These are phyloP conservation scores for Chymomyza caudatula DNA, from an alignment of 2,888 invertebrate genomes.

Conservation along the genomic window DNA sequence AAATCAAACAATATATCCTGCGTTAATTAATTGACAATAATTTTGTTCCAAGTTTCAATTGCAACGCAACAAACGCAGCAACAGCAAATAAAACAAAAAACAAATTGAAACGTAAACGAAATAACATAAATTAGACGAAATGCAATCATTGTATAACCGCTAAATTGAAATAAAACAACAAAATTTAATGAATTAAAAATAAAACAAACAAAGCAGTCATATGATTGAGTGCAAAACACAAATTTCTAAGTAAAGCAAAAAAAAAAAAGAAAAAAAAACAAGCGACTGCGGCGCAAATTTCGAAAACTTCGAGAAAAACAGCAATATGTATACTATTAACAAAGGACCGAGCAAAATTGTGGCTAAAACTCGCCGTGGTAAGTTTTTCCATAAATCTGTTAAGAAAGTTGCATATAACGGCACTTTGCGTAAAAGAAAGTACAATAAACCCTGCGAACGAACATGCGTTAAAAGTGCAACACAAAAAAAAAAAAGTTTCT, in stretches of 20 bases:
- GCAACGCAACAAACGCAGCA: conserved; percentile 4
- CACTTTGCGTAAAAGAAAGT: conserved; percentile 25
- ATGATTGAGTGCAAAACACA: neutral
- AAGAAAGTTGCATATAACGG: neutral
- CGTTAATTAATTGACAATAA: conserved; percentile 38
- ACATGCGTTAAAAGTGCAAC: neutral
- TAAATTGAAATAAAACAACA: neutral
- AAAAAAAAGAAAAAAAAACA: neutral
- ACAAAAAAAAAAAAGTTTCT: conserved; percentile 47
- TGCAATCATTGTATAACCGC: conserved; percentile 57
- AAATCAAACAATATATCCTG: conserved; percentile 11
- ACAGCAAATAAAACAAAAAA: conserved; percentile 3
- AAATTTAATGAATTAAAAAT: neutral
- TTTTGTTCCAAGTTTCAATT: conserved; percentile 17
- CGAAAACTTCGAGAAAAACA: conserved; percentile 7
- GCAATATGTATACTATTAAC: conserved; percentile 88
- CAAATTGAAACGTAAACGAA: conserved; percentile 6
- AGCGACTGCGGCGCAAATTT: neutral
- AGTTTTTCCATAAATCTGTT: conserved; percentile 41
- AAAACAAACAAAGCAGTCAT: neutral
- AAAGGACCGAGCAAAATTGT: conserved; percentile 93
- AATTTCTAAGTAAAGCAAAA: neutral
- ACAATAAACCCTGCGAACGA: conserved; percentile 40
- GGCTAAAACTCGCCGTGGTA: conserved; percentile 90
- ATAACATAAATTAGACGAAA: conserved; percentile 36